phyloP scores from a whole-genome alignment of 2,888 invertebrate genomes.

The Agrypnus murinus region DNA sequence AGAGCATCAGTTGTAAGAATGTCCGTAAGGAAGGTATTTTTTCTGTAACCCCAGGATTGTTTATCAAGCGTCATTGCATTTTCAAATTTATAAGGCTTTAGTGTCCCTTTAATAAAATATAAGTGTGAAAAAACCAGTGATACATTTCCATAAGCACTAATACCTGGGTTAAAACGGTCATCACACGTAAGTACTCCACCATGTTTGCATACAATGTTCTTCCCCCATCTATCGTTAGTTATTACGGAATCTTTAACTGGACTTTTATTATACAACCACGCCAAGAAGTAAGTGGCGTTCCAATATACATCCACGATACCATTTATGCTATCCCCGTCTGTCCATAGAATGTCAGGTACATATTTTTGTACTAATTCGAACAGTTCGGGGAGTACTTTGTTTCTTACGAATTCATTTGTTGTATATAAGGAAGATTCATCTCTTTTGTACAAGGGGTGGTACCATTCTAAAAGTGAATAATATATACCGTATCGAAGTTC shows the following conservation, averaged over 20 bases:
- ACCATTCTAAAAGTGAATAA: conserved; percentile 93
- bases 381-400: conserved; percentile 87
- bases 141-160: too few relatives aligned
- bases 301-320: conserved; percentile 89
- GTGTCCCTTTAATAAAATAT: conserved; percentile 71
- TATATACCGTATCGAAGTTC: conserved; percentile 89
- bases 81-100: conserved; percentile 89
- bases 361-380: conserved; percentile 84
- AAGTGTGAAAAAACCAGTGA: too few relatives aligned
- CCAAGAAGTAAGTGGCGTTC: conserved; percentile 87
- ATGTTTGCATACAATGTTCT: conserved; percentile 74
- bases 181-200: conserved; percentile 91
- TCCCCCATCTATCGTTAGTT: conserved; percentile 96
- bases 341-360: conserved; percentile 89
- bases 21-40: conserved; percentile 79
- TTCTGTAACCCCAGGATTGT: conserved; percentile 87
- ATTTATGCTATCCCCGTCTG: conserved; percentile 98
- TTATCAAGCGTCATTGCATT: conserved; percentile 91
- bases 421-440: conserved; percentile 80
- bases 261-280: conserved; percentile 95
- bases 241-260: conserved; percentile 92
- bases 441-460: conserved; percentile 83
- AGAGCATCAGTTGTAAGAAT: conserved; percentile 79
- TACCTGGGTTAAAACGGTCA: conserved; percentile 89
- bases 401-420: conserved; percentile 78